phyloP scores from a whole-genome alignment of 2,113 vertebrate species.

The Chaetura pelagica region DNA sequence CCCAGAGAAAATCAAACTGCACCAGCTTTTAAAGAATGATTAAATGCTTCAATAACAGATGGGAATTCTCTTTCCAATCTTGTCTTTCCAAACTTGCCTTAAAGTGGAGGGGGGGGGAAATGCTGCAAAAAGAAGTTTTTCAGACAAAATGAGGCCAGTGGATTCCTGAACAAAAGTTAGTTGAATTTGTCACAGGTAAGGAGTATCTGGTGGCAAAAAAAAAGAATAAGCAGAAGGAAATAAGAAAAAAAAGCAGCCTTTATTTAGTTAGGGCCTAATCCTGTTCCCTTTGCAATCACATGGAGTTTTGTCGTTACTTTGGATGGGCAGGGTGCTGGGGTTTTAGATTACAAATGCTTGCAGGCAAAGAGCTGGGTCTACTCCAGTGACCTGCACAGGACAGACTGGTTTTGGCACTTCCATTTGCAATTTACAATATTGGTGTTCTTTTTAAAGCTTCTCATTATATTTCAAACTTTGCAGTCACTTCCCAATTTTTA shows the following conservation, averaged over 20 bases:
- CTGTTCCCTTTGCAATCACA: slow-evolving; percentile 28
- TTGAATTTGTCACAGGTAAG: not conserved
- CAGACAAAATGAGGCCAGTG: not conserved
- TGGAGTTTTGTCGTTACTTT: slow-evolving; percentile 34
- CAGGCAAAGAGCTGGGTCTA: slow-evolving; percentile 33
- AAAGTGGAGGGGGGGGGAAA: slow-evolving; percentile 1
- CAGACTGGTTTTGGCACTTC: slow-evolving; percentile 63
- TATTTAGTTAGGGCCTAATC: slow-evolving; percentile 44
- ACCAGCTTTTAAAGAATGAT: slow-evolving; percentile 47
- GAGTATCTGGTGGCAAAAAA: not conserved
- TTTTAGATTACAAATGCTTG: slow-evolving; percentile 61
- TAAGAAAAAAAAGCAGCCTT: not conserved
- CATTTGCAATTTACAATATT: not conserved
- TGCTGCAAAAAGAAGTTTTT: not conserved
- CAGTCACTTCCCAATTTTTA: not conserved
- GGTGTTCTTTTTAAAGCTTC: not conserved
- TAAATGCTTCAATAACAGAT: slow-evolving; percentile 47
- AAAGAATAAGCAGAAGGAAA: not conserved
- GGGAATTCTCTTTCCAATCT: slow-evolving; percentile 43
- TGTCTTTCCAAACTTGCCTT: not conserved
- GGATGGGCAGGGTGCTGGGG: not conserved
- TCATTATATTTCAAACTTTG: not conserved
- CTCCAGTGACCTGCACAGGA: slow-evolving; percentile 52
- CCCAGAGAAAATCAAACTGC: slow-evolving; percentile 70
- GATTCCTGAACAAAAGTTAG: not conserved